phyloP scores from a whole-genome alignment of 2,113 vertebrate genomes.

The Neodontobutis hainanensis region DNA sequence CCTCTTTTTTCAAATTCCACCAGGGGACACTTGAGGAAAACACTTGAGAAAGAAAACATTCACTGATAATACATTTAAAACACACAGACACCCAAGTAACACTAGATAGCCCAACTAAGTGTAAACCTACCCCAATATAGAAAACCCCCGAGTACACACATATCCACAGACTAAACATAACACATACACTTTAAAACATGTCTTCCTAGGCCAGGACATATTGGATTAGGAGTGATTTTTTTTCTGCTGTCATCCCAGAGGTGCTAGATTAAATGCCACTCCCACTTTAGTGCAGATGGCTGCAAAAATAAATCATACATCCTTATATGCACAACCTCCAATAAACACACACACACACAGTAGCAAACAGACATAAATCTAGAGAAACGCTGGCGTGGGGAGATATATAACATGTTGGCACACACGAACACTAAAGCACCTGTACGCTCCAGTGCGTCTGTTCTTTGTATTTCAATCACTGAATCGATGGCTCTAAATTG shows the following conservation, averaged over 20 bases:
- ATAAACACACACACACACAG: slow-evolving; percentile 2
- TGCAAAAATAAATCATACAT: slow-evolving; percentile 73
- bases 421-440: slow-evolving; percentile 66
- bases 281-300: slow-evolving; percentile 73
- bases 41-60: no score
- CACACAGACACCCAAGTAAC: neutral
- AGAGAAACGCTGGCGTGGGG: slow-evolving; percentile 41
- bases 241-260: slow-evolving; percentile 60
- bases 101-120: neutral
- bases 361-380: slow-evolving; percentile 23
- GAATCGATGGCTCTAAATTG: slow-evolving; percentile 77
- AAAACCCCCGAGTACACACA: slow-evolving; percentile 17
- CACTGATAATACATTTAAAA: no score
- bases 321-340: slow-evolving; percentile 47
- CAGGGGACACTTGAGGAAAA: no score
- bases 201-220: slow-evolving; percentile 61
- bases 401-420: slow-evolving; percentile 72
- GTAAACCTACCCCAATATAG: neutral
- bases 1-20: no score
- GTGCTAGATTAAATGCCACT: slow-evolving; percentile 79
- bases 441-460: slow-evolving; percentile 61
- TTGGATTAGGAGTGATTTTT: slow-evolving; percentile 73
- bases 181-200: slow-evolving; percentile 38
- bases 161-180: slow-evolving; percentile 15
- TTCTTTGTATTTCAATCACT: slow-evolving; percentile 79